These are phyloP conservation scores for Bubo bubo DNA, from an alignment of 2,113 vertebrate genomes.

Conservation along the genomic window DNA sequence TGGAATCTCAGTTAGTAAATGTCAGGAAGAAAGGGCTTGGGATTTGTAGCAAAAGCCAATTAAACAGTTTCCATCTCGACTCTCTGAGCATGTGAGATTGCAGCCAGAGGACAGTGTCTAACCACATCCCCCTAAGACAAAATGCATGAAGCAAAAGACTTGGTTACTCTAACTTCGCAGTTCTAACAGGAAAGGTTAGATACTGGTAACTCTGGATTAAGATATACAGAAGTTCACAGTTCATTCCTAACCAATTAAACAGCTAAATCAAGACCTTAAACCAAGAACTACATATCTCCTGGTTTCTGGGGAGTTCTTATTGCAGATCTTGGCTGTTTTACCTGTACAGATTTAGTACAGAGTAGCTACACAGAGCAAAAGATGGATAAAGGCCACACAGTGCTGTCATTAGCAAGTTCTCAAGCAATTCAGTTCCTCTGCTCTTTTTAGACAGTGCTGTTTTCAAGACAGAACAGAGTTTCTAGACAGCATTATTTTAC, in stretches of 20 bases:
- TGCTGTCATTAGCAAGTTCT: neutral
- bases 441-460: neutral
- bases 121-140: neutral
- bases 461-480: neutral
- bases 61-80: neutral
- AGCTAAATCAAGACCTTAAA: neutral
- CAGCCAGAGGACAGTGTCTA: neutral
- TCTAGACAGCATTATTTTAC: neutral
- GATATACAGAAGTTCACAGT: neutral
- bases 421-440: neutral
- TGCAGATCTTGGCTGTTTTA: neutral
- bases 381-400: neutral
- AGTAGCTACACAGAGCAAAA: neutral
- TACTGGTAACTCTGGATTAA: neutral
- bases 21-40: neutral
- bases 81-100: neutral
- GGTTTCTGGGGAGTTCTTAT: neutral
- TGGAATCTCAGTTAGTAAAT: neutral
- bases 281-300: neutral
- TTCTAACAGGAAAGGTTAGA: neutral
- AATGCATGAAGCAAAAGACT: neutral
- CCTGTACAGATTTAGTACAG: neutral
- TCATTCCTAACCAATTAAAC: neutral
- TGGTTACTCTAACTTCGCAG: neutral
- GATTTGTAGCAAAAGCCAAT: neutral